Conservation (phyloP, 2,888 invertebrate genomes). For the Erebia epiphron region DNA sequence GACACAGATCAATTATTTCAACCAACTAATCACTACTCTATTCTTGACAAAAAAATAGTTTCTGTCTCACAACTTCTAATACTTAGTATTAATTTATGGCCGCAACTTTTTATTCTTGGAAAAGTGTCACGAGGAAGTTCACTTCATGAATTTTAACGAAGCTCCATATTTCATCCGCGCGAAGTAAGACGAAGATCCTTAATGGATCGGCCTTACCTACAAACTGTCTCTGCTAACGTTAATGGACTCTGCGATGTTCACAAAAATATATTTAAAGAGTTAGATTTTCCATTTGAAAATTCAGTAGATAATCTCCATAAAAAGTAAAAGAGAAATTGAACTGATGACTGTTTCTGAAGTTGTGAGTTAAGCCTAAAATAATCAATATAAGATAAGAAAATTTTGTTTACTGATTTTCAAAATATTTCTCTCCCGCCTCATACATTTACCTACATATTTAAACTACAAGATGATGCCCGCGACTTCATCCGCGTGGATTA, state of each 20-base stretch:
- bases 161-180: slow-evolving; percentile 13
- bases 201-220: slow-evolving; percentile 27
- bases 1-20: too few relatives aligned
- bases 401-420: too few relatives aligned
- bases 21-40: not conserved
- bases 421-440: too few relatives aligned
- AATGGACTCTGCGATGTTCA: slow-evolving; percentile 17
- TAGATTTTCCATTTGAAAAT: not conserved
- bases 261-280: not conserved
- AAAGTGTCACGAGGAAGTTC: slow-evolving; percentile 12
- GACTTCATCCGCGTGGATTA: too few relatives aligned
- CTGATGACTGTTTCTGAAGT: too few relatives aligned
- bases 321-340: too few relatives aligned
- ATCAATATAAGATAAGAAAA: too few relatives aligned
- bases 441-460: too few relatives aligned
- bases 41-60: not conserved
- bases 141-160: slow-evolving; percentile 31
- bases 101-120: slow-evolving; percentile 2
- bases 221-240: slow-evolving; percentile 12
- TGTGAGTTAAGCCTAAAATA: too few relatives aligned
- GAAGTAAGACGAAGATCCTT: slow-evolving; percentile 13
- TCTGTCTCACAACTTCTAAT: not conserved
- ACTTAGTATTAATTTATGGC: slow-evolving; percentile 15
- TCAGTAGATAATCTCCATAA: not conserved
- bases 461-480: too few relatives aligned